Base-by-base conservation (phyloP, 2,797 vertebrate genomes). In the Adelosebastes latens region DNA sequence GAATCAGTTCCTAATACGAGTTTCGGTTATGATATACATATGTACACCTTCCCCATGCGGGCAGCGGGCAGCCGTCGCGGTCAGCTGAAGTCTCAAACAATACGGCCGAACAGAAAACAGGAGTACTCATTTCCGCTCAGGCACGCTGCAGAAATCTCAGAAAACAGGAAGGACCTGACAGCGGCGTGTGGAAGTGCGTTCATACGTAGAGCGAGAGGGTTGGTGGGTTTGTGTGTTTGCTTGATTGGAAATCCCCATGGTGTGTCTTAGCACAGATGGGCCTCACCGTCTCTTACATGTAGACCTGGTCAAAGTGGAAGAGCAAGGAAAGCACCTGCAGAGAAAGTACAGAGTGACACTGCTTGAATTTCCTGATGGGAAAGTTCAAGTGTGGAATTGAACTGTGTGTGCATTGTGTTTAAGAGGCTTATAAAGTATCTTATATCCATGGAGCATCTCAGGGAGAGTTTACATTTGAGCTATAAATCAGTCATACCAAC, bases 151-250 rank as follows among this genome's bases (percentile, higher is more conserved):
- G 87, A 87, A 52, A 56, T 79, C 72, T 90, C 81, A 86, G 89
- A 92, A 94, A 93, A 93, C 92, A 94, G 92, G 93, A 95, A 93
- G 89, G 83, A 77, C 79, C 77, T 52, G 42, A 86, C 72, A 73
- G 75, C 9, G 52, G 65, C 25, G 46, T 32, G 80, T 91, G 88
- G 92, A 93, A 90, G 84, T 84, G 63, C 6, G 32, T 75, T 85
- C 80, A 72, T 22, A 27, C 16, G 9, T 20, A 76, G 59, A 85
- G 75, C 14, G 68, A 80, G 7, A 68, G 24, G 39, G 29, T 20
- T 70, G 39, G 27, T 20, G 27, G 9, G 58, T 60, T 32, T 70
- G 27, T 61, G 4, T 11, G 64, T 65, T 34, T 77, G n/a, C 29
- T 66, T 71, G 29, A 84, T 53, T 92, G 90, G 92, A 94, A 95